Percentiles rank a stretch among this genome's conserved stretches.
Conservation (phyloP, 2,888 invertebrate species). For the Parnassius orleans region DNA sequence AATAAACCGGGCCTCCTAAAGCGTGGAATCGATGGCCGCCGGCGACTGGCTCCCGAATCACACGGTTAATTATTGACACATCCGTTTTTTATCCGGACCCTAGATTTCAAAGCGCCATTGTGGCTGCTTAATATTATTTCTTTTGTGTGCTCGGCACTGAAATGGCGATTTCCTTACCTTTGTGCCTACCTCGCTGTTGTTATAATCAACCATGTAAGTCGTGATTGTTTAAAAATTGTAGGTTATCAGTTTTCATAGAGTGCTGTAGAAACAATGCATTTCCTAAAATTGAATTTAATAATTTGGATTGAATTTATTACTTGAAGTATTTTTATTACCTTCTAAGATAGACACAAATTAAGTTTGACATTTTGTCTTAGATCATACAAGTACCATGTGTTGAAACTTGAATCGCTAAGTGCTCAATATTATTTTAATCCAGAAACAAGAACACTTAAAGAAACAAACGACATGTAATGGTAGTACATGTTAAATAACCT, state of each 20-base stretch:
- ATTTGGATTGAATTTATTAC: too few species aligned
- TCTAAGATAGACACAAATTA: too few species aligned
- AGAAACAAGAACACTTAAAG: too few species aligned
- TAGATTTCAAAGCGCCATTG: constrained; percentile 52
- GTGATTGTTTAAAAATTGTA: constrained; percentile 57
- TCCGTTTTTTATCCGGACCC: constrained; percentile 68
- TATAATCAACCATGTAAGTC: constrained; percentile 32
- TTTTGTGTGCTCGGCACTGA: constrained; percentile 47
- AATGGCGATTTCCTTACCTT: constrained; percentile 70
- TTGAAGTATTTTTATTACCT: too few species aligned
- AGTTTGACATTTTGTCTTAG: too few species aligned
- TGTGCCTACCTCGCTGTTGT: constrained; percentile 54
- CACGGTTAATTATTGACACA: constrained; percentile 80
- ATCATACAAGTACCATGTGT: too few species aligned
- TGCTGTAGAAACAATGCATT: neutral
- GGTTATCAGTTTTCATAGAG: constrained; percentile 47
- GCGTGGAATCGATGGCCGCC: constrained; percentile 65
- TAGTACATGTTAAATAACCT: too few species aligned
- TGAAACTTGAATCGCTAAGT: too few species aligned
- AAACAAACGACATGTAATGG: too few species aligned
- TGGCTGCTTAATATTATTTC: constrained; percentile 61
- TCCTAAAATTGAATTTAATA: too few species aligned
- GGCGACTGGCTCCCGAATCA: constrained; percentile 66
- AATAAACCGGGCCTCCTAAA: constrained; percentile 53
- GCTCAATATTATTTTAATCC: too few species aligned